Base-by-base conservation (phyloP, 2,888 invertebrate genomes). In the Cephus rjabovi region DNA sequence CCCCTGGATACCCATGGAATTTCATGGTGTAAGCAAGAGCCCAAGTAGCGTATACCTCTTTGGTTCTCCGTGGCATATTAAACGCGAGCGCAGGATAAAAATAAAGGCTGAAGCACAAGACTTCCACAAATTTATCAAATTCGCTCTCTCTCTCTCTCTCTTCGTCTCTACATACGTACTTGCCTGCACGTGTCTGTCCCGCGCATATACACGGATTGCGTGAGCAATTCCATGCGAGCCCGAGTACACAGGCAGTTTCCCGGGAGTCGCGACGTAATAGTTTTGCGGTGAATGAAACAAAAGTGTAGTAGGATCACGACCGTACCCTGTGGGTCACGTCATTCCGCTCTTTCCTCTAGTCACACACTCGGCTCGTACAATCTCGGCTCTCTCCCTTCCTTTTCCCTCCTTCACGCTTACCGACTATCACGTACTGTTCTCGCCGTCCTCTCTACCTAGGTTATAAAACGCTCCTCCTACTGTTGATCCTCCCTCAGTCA, bases 81-180 rank as follows among this genome's bases (percentile, higher is more conserved):
- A 56, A 56, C 23, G 9, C 9, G 23, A 56, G 23, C 56, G 9
- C 23, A 1, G 23, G 56, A 23, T 56, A 56, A 56, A 56, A 56
- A 56, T 56, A 56, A 56, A 56, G 9, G 23, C 9, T 56, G 23
- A 23, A 56, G 23, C 56, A 1, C 56, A 23, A 56, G 56, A 56
- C 23, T 23, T 56, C 56, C 23, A 56, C 9, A 56, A 56, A 56
- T 56, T 56, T 23, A 23, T 56, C 56, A 56, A 56, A 73, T 6
- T 68, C 35, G 56, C 70, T 79, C 69, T 70, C 40, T 73, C 68
- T 77, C 68, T 73, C 68, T 40, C 30, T 69, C 68, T 78, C 69
- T 71, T 71, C 69, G 37, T 77, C 37, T 23, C 9, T 56, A 56
- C 23, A 56, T 56, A 9, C 23, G 15, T 56, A 23, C 23, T 23